Evolutionary conservation across 1,140 invertebrate genomes (phyloP).

Genomic region (Conus betulinus): DNA sequence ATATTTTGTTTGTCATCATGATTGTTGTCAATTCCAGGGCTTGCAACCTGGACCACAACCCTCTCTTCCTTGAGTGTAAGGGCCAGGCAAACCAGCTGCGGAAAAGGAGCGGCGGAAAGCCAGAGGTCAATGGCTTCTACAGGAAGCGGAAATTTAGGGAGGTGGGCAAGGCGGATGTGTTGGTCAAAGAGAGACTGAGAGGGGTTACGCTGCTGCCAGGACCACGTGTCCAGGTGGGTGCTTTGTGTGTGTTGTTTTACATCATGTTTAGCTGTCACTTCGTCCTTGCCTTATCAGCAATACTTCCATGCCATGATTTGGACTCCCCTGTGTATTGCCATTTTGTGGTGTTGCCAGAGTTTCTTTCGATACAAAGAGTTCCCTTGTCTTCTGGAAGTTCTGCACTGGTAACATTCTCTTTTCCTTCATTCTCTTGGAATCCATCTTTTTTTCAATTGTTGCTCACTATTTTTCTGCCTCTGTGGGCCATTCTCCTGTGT

Average conservation of each 20-base stretch:
- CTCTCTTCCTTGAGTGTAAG: slow-evolving; percentile 57
- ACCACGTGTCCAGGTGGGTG: neutral
- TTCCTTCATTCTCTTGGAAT: neutral
- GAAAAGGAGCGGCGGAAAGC: slow-evolving; percentile 2
- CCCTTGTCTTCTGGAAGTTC: no score
- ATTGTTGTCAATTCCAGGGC: slow-evolving; percentile 37
- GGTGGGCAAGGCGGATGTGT: slow-evolving; percentile 40
- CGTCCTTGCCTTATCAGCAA: no score
- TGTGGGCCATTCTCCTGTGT: neutral
- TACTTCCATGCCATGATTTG: no score
- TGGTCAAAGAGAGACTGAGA: slow-evolving; percentile 42
- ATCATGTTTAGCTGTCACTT: no score
- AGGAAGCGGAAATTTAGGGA: neutral
- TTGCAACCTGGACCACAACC: slow-evolving; percentile 56
- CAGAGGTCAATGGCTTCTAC: slow-evolving; percentile 42
- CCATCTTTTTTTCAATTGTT: neutral
- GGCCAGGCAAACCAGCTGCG: neutral
- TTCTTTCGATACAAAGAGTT: no score
- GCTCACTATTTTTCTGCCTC: neutral
- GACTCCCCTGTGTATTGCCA: no score
- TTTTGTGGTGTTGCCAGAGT: no score
- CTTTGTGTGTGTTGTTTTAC: neutral
- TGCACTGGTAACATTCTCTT: neutral
- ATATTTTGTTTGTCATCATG: neutral
- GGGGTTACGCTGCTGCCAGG: slow-evolving; percentile 44